Conservation (phyloP, 2,113 vertebrate species). For the Thunnus thynnus region DNA sequence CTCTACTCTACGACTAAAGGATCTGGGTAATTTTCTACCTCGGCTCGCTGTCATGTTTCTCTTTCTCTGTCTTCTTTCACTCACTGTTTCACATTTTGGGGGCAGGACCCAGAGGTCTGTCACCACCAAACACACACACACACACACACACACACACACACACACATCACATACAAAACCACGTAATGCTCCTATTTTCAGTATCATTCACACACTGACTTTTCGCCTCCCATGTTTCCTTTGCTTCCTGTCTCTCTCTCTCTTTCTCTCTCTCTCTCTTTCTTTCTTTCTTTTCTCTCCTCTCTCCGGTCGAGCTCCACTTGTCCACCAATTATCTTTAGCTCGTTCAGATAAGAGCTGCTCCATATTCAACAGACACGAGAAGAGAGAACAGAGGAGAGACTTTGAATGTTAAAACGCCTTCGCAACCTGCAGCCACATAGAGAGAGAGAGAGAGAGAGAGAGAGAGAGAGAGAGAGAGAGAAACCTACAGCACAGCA, state of each 20-base stretch:
- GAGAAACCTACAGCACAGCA: neutral
- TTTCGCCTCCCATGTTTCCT: constrained; percentile 17
- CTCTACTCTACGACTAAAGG: neutral
- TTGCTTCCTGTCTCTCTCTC: neutral
- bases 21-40: neutral
- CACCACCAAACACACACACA: neutral
- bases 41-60: neutral
- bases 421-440: constrained; percentile 40
- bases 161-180: neutral
- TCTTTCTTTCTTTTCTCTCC: constrained; percentile 17
- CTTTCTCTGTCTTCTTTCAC: constrained; percentile 1
- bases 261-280: constrained; percentile 3
- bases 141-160: constrained; percentile 18
- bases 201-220: neutral
- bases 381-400: constrained; percentile 44
- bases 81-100: neutral
- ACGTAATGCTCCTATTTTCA: constrained; percentile 21
- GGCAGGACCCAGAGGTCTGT: neutral
- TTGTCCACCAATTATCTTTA: constrained; percentile 73
- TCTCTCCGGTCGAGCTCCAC: constrained; percentile 59
- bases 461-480: neutral
- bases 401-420: constrained; percentile 61
- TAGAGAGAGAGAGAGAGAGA: neutral
- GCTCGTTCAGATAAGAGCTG: constrained; percentile 71
- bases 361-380: constrained; percentile 66